phyloP scores from a whole-genome alignment of 2,888 invertebrate genomes.

The Limnephilus rhombicus region DNA sequence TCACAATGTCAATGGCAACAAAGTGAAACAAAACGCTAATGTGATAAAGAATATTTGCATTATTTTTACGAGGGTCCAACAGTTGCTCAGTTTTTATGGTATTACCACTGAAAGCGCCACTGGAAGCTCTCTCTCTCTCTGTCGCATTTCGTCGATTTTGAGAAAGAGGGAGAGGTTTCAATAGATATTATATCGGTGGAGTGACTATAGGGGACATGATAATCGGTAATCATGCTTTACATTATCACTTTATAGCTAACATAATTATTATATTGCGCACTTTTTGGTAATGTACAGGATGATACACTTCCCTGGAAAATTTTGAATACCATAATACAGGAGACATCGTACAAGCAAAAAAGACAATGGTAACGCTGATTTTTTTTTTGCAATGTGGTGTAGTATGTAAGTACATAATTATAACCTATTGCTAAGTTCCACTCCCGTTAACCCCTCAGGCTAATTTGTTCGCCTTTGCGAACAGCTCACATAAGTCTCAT shows the following conservation, averaged over 20 bases:
- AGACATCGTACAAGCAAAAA: background rate
- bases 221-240: background rate
- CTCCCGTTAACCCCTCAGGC: no score
- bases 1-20: slow-evolving; percentile 3
- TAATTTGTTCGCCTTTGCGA: no score
- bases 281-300: background rate
- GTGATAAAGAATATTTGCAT: slow-evolving; percentile 6
- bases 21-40: slow-evolving; percentile 21
- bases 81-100: background rate
- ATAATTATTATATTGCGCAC: background rate
- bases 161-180: background rate
- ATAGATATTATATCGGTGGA: background rate
- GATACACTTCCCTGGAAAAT: background rate
- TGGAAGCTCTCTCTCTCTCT: background rate
- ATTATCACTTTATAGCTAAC: background rate
- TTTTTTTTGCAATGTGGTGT: no score
- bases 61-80: slow-evolving; percentile 9
- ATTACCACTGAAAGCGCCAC: background rate
- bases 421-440: no score
- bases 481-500: no score
- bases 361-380: background rate
- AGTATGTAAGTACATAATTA: no score
- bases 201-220: background rate
- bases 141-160: background rate
- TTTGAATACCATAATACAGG: background rate